Percentiles rank a stretch among this genome's conserved stretches.
These are phyloP conservation scores for Argynnis bischoffii DNA, from an alignment of 2,888 invertebrate species.

Conservation along the genomic window DNA sequence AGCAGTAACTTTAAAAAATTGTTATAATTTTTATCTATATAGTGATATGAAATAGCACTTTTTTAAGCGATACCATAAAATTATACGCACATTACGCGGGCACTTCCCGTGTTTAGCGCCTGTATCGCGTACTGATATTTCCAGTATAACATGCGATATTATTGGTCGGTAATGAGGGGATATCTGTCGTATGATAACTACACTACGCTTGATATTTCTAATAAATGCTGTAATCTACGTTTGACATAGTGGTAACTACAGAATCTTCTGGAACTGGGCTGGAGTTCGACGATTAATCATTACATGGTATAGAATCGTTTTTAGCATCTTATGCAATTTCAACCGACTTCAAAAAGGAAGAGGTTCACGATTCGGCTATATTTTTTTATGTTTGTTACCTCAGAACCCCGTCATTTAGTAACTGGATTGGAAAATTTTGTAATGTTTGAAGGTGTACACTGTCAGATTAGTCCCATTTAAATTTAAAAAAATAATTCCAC, in stretches of 20 bases:
- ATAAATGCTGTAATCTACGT: constrained; percentile 48
- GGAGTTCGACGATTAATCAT: constrained; percentile 10
- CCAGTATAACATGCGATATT: constrained; percentile 60
- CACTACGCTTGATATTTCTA: constrained; percentile 54
- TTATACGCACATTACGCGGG: constrained; percentile 23
- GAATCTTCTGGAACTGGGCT: constrained; percentile 4
- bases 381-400: too few species aligned
- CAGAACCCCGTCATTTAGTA: too few species aligned
- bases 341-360: too few species aligned
- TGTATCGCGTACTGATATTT: constrained; percentile 26
- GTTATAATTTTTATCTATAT: constrained; percentile 7
- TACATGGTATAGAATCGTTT: not conserved
- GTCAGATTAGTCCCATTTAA: too few species aligned
- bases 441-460: too few species aligned
- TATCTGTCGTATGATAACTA: constrained; percentile 73
- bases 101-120: constrained; percentile 41
- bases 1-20: not conserved
- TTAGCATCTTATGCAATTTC: too few species aligned
- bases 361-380: too few species aligned
- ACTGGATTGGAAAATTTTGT: too few species aligned
- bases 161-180: constrained; percentile 74
- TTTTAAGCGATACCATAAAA: constrained; percentile 22
- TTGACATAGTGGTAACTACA: constrained; percentile 34
- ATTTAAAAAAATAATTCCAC: too few species aligned
- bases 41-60: constrained; percentile 13